A percentile compares a stretch with the other conserved stretches of the same genome.
Conservation (phyloP, 2,888 invertebrate genomes). For the Toxonevra muliebris region DNA sequence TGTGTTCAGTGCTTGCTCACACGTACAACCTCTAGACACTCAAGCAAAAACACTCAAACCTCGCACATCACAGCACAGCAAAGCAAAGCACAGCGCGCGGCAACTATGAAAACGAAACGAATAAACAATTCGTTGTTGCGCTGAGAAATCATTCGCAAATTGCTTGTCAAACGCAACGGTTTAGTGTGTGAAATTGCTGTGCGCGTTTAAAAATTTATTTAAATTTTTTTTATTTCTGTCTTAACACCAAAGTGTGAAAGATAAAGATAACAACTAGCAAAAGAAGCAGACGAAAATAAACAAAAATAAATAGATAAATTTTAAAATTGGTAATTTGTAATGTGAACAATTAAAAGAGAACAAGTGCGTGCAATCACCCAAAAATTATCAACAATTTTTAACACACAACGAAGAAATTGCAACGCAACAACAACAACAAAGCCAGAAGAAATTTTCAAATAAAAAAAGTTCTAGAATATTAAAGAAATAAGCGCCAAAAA, state of each 20-base stretch:
- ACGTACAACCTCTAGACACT: no score
- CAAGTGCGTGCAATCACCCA: conserved; percentile 19
- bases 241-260: conserved; percentile 6
- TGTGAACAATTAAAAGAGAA: conserved; percentile 22
- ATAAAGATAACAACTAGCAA: conserved; percentile 30
- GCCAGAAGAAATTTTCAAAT: conserved; percentile 34
- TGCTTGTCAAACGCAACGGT: conserved; percentile 64
- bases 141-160: conserved; percentile 63
- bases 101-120: conserved; percentile 27
- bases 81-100: neutral
- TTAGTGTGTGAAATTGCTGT: conserved; percentile 44
- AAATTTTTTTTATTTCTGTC: no score
- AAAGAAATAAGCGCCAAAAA: conserved; percentile 4
- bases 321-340: no score
- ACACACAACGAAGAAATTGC: conserved; percentile 29
- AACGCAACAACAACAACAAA: neutral
- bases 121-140: conserved; percentile 38
- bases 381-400: conserved; percentile 16
- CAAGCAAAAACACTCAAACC: no score
- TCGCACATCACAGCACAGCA: no score
- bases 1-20: no score
- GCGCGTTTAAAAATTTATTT: conserved; percentile 40
- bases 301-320: conserved; percentile 20
- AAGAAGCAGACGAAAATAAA: conserved; percentile 26
- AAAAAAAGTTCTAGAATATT: conserved; percentile 30